These are phyloP conservation scores for Monochamus alternatus DNA, from an alignment of 2,888 invertebrate genomes.

Conservation along the genomic window DNA sequence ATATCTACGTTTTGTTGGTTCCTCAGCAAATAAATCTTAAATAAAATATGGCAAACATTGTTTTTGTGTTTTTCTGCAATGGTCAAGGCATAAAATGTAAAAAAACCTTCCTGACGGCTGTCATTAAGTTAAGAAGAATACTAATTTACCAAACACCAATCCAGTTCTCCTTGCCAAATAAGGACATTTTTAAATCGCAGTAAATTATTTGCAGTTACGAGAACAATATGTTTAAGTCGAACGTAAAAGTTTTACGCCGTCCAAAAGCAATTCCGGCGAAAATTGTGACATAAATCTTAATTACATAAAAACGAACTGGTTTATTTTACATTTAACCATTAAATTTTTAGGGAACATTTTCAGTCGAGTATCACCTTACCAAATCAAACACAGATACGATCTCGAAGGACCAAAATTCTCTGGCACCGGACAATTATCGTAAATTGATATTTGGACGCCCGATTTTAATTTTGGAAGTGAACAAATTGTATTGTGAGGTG, in stretches of 20 bases:
- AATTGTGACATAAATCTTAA: constrained; percentile 55
- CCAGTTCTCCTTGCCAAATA: background rate
- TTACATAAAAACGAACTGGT: constrained; percentile 52
- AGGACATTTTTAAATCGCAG: background rate
- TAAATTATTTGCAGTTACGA: background rate
- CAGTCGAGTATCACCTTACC: constrained; percentile 52
- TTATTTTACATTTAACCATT: constrained; percentile 53
- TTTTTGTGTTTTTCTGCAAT: no score
- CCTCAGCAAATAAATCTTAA: no score
- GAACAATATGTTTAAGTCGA: background rate
- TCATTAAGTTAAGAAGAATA: background rate
- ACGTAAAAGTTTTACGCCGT: background rate
- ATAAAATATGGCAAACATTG: no score
- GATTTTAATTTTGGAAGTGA: constrained; percentile 65
- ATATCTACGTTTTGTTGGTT: no score
- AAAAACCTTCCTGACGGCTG: no score
- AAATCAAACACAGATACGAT: constrained; percentile 59
- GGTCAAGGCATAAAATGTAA: no score
- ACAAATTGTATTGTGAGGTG: constrained; percentile 59
- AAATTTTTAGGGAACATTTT: constrained; percentile 56
- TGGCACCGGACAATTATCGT: constrained; percentile 63
- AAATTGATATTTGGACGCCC: constrained; percentile 67
- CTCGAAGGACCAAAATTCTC: constrained; percentile 54
- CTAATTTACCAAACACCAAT: background rate
- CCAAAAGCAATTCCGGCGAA: constrained; percentile 35